Percentiles rank a stretch among this genome's conserved stretches.
phyloP scores from a whole-genome alignment of 2,888 invertebrate genomes.

The Ramazzottius varieornatus region DNA sequence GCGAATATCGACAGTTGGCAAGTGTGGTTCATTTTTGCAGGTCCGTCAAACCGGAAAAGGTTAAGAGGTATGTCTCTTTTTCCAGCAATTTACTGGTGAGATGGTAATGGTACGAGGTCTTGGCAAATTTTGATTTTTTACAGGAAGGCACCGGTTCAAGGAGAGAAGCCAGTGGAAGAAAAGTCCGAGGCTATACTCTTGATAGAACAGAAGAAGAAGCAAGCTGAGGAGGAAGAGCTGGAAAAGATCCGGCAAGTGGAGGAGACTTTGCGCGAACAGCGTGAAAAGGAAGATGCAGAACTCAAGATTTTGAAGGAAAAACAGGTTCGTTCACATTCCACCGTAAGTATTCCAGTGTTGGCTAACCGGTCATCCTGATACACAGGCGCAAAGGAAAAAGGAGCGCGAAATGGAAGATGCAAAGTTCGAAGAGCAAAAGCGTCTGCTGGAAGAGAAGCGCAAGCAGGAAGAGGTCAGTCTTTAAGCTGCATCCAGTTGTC shows the following conservation, averaged over 20 bases:
- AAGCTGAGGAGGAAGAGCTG: slow-evolving; percentile 20
- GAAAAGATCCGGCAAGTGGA: slow-evolving; percentile 16
- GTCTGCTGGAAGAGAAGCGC: slow-evolving; percentile 15
- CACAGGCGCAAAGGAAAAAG: slow-evolving; percentile 13
- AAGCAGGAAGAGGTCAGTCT: slow-evolving; percentile 6
- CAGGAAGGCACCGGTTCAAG: too few relatives aligned
- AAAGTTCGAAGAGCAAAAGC: slow-evolving; percentile 15
- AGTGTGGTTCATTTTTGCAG: neutral
- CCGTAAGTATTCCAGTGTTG: neutral
- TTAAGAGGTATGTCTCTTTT: too few relatives aligned
- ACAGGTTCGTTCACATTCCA: slow-evolving; percentile 61
- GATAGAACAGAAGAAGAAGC: slow-evolving; percentile 5
- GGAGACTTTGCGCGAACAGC: slow-evolving; percentile 52
- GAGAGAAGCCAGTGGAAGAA: neutral
- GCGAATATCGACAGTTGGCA: neutral
- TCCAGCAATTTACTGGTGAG: too few relatives aligned
- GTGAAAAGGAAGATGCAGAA: slow-evolving; percentile 84
- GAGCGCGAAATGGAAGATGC: slow-evolving; percentile 16
- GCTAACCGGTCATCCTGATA: neutral
- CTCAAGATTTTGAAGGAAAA: slow-evolving; percentile 85
- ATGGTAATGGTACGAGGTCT: too few relatives aligned
- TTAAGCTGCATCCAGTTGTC: neutral
- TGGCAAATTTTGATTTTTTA: too few relatives aligned
- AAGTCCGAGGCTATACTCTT: neutral
- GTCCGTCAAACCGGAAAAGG: too few relatives aligned